Conservation (phyloP, 2,888 invertebrate species). For the Zootermopsis nevadensis region DNA sequence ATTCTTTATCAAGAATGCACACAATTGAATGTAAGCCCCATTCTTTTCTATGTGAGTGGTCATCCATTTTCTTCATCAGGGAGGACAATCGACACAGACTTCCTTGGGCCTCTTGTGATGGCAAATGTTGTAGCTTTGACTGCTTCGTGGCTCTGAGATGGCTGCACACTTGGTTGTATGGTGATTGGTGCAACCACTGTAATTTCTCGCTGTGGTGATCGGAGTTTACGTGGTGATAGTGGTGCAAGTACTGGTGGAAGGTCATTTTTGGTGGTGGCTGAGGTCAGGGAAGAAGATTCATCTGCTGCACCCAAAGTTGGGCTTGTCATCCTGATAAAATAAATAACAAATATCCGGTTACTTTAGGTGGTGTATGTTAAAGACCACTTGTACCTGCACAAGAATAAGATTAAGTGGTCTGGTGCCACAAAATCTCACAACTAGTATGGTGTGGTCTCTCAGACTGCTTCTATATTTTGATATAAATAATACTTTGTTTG, state of each 20-base stretch:
- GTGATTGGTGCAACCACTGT: constrained; percentile 50
- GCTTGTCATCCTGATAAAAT: background rate
- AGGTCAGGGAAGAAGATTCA: constrained; percentile 1
- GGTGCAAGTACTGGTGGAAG: constrained; percentile 37
- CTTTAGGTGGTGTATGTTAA: no score
- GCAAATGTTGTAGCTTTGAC: constrained; percentile 58
- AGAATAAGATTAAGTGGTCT: no score
- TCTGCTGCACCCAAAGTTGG: background rate
- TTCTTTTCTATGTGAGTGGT: constrained; percentile 25
- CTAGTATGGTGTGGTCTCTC: no score
- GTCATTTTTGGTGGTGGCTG: constrained; percentile 16
- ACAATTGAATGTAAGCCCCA: background rate
- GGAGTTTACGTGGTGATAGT: background rate
- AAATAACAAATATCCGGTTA: constrained; percentile 2
- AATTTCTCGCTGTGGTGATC: constrained; percentile 27
- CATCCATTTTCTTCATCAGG: constrained; percentile 66
- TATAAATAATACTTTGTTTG: no score
- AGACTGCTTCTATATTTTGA: no score
- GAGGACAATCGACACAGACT: constrained; percentile 71
- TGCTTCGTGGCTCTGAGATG: constrained; percentile 43
- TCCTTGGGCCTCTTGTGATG: constrained; percentile 61
- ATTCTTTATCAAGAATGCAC: constrained; percentile 4
- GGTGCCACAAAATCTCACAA: no score
- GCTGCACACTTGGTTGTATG: background rate
- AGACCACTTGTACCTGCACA: no score